Conservation (phyloP, 2,113 vertebrate species). For the Rhinichthys klamathensis region DNA sequence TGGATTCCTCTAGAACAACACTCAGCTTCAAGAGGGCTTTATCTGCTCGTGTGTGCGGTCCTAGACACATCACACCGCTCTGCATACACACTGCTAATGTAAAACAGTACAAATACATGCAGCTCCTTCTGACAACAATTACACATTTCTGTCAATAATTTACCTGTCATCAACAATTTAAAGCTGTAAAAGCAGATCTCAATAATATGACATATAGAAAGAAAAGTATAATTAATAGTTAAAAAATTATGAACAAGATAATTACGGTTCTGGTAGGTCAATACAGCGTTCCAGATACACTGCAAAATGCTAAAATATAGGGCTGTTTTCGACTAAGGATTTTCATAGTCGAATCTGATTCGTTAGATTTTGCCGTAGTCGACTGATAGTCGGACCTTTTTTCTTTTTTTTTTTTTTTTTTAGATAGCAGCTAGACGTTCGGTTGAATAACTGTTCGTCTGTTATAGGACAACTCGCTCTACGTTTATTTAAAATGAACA, state of each 20-base stretch:
- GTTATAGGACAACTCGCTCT: too few species aligned
- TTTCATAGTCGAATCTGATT: too few species aligned
- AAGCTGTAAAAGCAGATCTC: not conserved
- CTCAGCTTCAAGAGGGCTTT: constrained; percentile 44
- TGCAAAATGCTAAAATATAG: not conserved
- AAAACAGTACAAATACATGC: not conserved
- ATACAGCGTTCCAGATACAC: not conserved
- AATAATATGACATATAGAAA: not conserved
- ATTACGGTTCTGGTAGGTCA: not conserved
- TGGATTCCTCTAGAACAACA: constrained; percentile 44
- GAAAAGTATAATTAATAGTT: not conserved
- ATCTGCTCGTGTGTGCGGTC: constrained; percentile 45
- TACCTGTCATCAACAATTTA: constrained; percentile 1
- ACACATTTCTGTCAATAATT: not conserved
- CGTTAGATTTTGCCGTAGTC: too few species aligned
- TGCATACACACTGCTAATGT: not conserved
- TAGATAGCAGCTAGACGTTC: too few species aligned
- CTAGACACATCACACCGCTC: not conserved
- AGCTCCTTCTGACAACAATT: constrained; percentile 24
- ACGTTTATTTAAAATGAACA: too few species aligned
- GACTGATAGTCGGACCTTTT: too few species aligned
- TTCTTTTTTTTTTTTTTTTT: too few species aligned
- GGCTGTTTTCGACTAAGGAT: too few species aligned
- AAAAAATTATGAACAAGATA: not conserved
- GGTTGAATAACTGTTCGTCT: too few species aligned